Percentiles rank a stretch among this genome's conserved stretches.
phyloP scores from a whole-genome alignment of 1,140 invertebrate genomes.

The Drosophila kohkoa region DNA sequence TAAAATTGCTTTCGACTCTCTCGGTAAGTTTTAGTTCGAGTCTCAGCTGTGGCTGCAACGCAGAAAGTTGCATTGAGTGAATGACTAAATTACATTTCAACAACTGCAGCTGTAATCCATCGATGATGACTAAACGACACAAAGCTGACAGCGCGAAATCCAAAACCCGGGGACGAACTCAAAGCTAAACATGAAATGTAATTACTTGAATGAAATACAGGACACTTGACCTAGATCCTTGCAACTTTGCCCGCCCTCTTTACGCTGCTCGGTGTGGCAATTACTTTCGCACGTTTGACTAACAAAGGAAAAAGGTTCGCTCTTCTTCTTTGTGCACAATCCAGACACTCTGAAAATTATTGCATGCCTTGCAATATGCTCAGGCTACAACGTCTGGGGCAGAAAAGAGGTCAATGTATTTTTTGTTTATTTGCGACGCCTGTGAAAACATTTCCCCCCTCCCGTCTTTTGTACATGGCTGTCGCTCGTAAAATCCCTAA shows the following conservation, averaged over 20 bases:
- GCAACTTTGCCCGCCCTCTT: constrained; percentile 3
- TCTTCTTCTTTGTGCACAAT: constrained; percentile 41
- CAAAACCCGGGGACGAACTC: constrained; percentile 18
- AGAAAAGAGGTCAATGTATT: constrained; percentile 69
- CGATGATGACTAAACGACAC: constrained; percentile 17
- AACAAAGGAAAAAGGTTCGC: constrained; percentile 52
- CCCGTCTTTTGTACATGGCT: neutral
- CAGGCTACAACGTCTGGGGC: constrained; percentile 30
- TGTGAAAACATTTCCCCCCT: constrained; percentile 2
- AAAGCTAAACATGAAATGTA: constrained; percentile 61
- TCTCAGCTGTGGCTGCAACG: constrained; percentile 20
- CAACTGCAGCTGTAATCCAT: constrained; percentile 29
- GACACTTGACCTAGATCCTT: constrained; percentile 68
- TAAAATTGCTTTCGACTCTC: neutral
- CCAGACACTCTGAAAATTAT: constrained; percentile 67
- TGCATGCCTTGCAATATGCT: constrained; percentile 71
- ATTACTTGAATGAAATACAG: constrained; percentile 73
- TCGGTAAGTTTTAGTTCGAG: neutral
- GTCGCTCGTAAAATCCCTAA: constrained; percentile 57
- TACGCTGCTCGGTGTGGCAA: constrained; percentile 26
- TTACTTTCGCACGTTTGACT: constrained; percentile 72
- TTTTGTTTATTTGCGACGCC: constrained; percentile 60
- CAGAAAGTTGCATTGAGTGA: constrained; percentile 39
- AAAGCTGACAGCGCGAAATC: constrained; percentile 41
- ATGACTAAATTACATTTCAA: constrained; percentile 53